Percentiles rank a stretch among this genome's conserved stretches.
Evolutionary conservation across 1,140 invertebrate species (phyloP).

Genomic region (Pararge aegeria): DNA sequence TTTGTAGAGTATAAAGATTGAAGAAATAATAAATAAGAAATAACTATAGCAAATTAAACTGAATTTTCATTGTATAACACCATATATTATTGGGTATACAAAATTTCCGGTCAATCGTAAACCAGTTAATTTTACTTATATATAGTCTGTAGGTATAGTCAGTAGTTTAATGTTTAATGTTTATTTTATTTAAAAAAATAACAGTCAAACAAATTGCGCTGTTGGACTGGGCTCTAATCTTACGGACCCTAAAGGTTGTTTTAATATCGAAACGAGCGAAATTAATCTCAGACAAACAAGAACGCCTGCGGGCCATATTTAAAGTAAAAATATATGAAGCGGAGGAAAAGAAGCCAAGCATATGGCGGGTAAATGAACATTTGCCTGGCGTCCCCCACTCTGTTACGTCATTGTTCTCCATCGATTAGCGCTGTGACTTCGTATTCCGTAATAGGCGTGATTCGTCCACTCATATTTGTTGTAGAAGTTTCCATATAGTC

Average conservation of each 20-base stretch:
- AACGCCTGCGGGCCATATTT: conserved; percentile 61
- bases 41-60: too few species aligned
- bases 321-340: conserved; percentile 75
- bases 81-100: too few species aligned
- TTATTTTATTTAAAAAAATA: too few species aligned
- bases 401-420: conserved; percentile 74
- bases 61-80: too few species aligned
- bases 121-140: too few species aligned
- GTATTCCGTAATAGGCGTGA: conserved; percentile 54
- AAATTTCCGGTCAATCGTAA: too few species aligned
- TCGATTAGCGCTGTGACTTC: conserved; percentile 73
- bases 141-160: too few species aligned
- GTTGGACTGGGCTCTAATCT: neutral
- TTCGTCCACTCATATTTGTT: conserved; percentile 36
- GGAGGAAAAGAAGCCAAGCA: conserved; percentile 76
- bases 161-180: too few species aligned
- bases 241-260: conserved; percentile 17
- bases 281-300: conserved; percentile 67
- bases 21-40: too few species aligned
- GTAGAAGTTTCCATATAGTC: neutral
- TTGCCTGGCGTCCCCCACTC: conserved; percentile 53
- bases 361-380: conserved; percentile 74
- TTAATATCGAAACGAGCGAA: conserved; percentile 43
- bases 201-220: neutral
- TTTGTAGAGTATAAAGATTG: too few species aligned